Percentiles rank a stretch among this genome's conserved stretches.
These are phyloP conservation scores for Bos indicus DNA, from an alignment of 2,113 vertebrate genomes.

Conservation along the genomic window DNA sequence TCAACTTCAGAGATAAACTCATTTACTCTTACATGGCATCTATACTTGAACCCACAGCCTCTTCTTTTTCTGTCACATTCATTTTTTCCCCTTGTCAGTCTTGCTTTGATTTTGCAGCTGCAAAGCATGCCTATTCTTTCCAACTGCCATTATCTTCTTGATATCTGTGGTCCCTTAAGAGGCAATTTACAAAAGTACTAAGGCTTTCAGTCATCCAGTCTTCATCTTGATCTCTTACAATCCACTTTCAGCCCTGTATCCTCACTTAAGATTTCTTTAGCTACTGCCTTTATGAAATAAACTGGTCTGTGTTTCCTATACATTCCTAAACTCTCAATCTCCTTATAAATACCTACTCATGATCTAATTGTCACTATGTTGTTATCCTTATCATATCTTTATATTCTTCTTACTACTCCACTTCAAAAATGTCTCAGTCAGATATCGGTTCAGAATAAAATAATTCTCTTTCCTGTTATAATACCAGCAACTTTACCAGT, in stretches of 20 bases:
- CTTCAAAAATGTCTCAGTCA: neutral
- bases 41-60: neutral
- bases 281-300: neutral
- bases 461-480: neutral
- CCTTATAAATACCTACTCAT: neutral
- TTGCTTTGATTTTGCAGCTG: neutral
- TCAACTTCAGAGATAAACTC: neutral
- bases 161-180: neutral
- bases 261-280: neutral
- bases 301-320: neutral
- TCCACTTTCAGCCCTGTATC: neutral
- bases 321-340: neutral
- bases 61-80: neutral
- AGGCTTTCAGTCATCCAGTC: slow-evolving; percentile 9
- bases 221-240: neutral
- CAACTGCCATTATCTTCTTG: neutral
- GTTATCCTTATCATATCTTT: neutral
- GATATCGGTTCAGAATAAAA: neutral
- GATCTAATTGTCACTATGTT: neutral
- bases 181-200: neutral
- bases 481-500: neutral
- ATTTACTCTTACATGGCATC: neutral
- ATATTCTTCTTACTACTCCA: neutral
- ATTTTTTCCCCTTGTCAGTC: neutral
- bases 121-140: neutral